These are phyloP conservation scores for Agrilus planipennis DNA, from an alignment of 1,140 invertebrate species.

Conservation along the genomic window DNA sequence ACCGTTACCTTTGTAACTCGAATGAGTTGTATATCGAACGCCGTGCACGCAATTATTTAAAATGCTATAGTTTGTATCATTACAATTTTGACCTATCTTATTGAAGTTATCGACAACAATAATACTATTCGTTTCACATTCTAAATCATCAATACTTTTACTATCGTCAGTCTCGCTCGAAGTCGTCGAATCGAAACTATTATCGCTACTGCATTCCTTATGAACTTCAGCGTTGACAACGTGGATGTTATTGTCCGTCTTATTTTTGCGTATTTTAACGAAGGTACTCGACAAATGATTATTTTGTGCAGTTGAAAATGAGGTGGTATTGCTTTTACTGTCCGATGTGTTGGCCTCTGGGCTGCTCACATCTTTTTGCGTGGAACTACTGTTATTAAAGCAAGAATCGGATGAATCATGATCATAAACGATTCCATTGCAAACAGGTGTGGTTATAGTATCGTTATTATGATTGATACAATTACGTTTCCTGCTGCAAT, in stretches of 20 bases:
- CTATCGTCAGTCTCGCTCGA: neutral
- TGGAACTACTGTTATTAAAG: neutral
- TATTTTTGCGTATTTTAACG: neutral
- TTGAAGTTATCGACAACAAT: conserved; percentile 3
- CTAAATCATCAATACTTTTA: neutral
- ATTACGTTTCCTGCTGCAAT: conserved; percentile 2
- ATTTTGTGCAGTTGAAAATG: neutral
- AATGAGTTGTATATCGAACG: conserved; percentile 12
- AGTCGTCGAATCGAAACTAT: neutral
- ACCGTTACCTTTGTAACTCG: conserved; percentile 22
- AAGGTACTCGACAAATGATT: neutral
- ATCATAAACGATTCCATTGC: neutral
- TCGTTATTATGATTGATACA: neutral
- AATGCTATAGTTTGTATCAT: neutral
- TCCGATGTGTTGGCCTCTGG: neutral
- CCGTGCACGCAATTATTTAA: conserved; percentile 11
- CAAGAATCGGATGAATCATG: neutral
- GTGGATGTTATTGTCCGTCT: neutral
- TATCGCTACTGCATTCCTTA: neutral
- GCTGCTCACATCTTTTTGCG: neutral
- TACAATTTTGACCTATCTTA: conserved; percentile 1
- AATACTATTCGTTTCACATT: neutral
- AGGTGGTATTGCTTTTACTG: neutral
- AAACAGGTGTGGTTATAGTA: neutral
- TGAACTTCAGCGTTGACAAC: neutral